A percentile compares a stretch with the other conserved stretches of the same genome.
Conservation (phyloP, 1,140 invertebrate genomes). For the Phthorimaea operculella region DNA sequence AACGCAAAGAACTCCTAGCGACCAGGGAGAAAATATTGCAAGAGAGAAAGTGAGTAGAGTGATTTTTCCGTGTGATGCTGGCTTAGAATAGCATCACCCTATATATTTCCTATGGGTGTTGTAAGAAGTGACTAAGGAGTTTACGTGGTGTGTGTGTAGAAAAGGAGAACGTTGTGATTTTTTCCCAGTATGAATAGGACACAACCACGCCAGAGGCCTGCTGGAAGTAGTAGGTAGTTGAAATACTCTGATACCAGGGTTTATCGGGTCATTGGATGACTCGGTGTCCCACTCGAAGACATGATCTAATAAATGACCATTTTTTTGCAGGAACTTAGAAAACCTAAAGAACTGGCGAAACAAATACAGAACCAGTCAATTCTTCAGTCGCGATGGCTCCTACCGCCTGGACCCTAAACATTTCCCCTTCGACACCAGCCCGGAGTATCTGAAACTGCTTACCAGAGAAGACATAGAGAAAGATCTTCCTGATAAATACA, state of each 20-base stretch:
- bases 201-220: no score
- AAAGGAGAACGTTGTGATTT: background rate
- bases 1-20: constrained; percentile 47
- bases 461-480: constrained; percentile 60
- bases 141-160: no score
- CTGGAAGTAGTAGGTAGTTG: background rate
- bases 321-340: constrained; percentile 50
- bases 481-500: constrained; percentile 63
- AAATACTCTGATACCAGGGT: no score
- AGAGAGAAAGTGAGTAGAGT: constrained; percentile 44
- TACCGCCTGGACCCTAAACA: constrained; percentile 35
- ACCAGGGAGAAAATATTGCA: constrained; percentile 58
- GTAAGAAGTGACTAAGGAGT: no score
- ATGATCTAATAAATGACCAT: background rate
- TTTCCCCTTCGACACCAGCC: constrained; percentile 50
- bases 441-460: constrained; percentile 53
- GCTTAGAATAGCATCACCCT: background rate
- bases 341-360: constrained; percentile 54
- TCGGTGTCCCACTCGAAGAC: no score
- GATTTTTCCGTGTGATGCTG: background rate
- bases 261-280: no score
- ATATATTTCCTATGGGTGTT: background rate
- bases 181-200: background rate
- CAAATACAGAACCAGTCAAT: constrained; percentile 39
- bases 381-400: constrained; percentile 14